phyloP scores from a whole-genome alignment of 2,113 vertebrate genomes.

The Ibidorhyncha struthersii region DNA sequence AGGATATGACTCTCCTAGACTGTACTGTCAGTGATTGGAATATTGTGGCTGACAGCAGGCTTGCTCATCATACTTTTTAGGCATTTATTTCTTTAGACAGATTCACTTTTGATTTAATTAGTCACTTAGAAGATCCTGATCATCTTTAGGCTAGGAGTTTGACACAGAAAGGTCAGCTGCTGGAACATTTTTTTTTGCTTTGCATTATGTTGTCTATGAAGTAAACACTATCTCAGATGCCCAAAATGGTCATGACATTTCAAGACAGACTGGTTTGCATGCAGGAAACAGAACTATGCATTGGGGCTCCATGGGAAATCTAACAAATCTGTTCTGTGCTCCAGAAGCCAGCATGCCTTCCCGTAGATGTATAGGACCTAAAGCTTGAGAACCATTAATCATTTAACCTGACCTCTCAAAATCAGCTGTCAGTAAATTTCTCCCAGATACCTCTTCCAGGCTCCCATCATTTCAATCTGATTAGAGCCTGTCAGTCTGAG shows the following conservation, averaged over 20 bases:
- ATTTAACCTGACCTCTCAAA: neutral
- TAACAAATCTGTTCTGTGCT: neutral
- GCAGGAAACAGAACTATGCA: neutral
- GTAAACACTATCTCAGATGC: neutral
- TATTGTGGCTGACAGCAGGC: neutral
- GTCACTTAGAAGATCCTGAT: neutral
- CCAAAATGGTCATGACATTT: neutral
- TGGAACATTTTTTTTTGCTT: neutral
- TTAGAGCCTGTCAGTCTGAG: neutral
- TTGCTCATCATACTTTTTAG: neutral
- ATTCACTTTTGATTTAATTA: constrained; percentile 13
- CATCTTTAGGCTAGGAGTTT: neutral
- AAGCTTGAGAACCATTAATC: neutral
- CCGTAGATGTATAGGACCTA: neutral
- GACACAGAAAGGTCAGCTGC: neutral
- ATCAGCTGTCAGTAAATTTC: neutral
- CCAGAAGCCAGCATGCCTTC: neutral
- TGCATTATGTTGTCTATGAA: neutral
- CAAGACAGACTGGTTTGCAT: neutral
- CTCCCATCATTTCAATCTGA: neutral
- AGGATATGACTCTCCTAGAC: neutral
- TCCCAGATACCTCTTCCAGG: neutral
- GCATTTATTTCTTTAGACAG: neutral
- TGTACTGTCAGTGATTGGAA: neutral
- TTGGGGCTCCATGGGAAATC: neutral